Evolutionary conservation across 2,888 invertebrate genomes (phyloP).

Genomic region (Catocala fraxini): DNA sequence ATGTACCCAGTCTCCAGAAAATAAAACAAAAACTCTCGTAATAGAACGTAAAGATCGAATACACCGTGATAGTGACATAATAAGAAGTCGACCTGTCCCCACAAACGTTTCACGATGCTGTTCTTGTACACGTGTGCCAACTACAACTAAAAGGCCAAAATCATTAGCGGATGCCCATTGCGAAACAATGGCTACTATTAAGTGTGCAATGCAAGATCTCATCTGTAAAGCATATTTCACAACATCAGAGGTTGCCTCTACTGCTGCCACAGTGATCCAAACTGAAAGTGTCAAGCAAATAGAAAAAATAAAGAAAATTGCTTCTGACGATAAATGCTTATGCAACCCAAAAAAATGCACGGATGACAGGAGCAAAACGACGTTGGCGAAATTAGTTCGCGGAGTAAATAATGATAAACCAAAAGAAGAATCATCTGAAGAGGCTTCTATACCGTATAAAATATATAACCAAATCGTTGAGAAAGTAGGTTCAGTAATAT

Average conservation of each 20-base stretch:
- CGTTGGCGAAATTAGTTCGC: too few relatives aligned
- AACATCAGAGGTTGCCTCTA: conserved; percentile 61
- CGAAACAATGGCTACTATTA: conserved; percentile 59
- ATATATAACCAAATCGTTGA: conserved; percentile 7
- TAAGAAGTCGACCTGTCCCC: too few relatives aligned
- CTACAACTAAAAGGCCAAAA: conserved; percentile 1
- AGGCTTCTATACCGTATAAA: background rate
- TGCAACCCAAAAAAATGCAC: conserved; percentile 12
- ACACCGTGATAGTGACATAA: too few relatives aligned
- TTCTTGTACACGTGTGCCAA: too few relatives aligned
- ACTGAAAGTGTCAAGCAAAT: conserved; percentile 56
- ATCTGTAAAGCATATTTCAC: conserved; percentile 57
- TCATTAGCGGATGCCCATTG: conserved; percentile 46
- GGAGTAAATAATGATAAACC: background rate
- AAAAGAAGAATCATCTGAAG: background rate
- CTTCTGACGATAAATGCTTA: too few relatives aligned
- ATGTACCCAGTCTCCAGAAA: too few relatives aligned
- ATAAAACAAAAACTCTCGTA: too few relatives aligned
- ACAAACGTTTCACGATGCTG: too few relatives aligned
- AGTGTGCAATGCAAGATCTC: conserved; percentile 62
- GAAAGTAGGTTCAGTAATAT: conserved; percentile 4
- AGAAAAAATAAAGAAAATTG: conserved; percentile 33
- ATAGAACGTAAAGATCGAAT: too few relatives aligned
- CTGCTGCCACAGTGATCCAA: conserved; percentile 56
- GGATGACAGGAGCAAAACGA: background rate